A percentile compares a stretch with the other conserved stretches of the same genome.
These are phyloP conservation scores for Trachelipus rathkii DNA, from an alignment of 1,140 invertebrate species.

Conservation along the genomic window DNA sequence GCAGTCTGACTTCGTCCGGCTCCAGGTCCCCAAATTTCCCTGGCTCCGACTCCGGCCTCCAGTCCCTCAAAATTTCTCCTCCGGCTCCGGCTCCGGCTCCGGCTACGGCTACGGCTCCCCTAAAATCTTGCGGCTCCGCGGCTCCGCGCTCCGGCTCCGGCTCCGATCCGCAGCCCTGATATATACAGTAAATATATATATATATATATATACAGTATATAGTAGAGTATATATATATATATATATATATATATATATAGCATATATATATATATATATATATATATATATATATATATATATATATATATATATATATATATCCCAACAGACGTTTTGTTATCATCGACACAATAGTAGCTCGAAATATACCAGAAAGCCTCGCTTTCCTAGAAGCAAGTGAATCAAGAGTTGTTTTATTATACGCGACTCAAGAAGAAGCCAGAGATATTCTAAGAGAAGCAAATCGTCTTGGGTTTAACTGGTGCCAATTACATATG, in stretches of 20 bases:
- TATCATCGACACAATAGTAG: constrained; percentile 38
- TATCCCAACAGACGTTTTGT: constrained; percentile 32
- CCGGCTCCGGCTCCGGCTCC: too few relatives aligned
- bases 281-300: constrained; percentile 14
- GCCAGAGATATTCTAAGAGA: constrained; percentile 75
- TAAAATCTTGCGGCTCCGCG: too few relatives aligned
- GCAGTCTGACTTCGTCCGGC: too few relatives aligned
- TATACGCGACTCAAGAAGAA: constrained; percentile 70
- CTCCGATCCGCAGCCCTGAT: too few relatives aligned
- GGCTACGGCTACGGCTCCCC: too few relatives aligned
- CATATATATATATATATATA: constrained; percentile 15
- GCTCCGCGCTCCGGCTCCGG: too few relatives aligned
- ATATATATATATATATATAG: constrained; percentile 15
- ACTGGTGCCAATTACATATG: constrained; percentile 89
- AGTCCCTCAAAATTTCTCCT: too few relatives aligned
- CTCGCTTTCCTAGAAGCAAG: constrained; percentile 75
- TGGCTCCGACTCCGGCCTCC: too few relatives aligned
- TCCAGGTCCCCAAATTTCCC: too few relatives aligned
- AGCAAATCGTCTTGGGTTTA: constrained; percentile 77
- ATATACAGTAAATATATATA: too few relatives aligned
- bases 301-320: constrained; percentile 11
- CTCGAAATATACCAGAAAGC: constrained; percentile 28
- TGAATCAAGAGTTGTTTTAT: constrained; percentile 86
- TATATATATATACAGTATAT: neutral
- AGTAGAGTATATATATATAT: neutral